These are phyloP conservation scores for Thyatira batis DNA, from an alignment of 2,888 invertebrate genomes.

Conservation along the genomic window DNA sequence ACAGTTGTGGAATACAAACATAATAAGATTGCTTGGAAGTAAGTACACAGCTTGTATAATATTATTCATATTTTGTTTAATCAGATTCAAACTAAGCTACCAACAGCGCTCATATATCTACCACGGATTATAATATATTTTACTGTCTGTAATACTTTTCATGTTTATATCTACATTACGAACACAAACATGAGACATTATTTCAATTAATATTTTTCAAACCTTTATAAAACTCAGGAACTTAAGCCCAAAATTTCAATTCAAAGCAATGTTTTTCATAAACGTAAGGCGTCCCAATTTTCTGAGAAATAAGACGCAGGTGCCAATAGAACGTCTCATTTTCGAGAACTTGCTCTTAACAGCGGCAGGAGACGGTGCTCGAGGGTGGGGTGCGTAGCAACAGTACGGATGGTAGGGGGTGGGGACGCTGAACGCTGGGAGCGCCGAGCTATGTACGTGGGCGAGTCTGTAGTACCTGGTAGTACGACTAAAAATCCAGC, in stretches of 20 bases:
- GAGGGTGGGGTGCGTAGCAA: slow-evolving; percentile 61
- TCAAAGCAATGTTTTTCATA: not conserved
- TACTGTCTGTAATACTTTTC: no score
- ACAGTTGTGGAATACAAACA: not conserved
- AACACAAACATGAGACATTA: not conserved
- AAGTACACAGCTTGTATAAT: not conserved
- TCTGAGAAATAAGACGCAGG: slow-evolving; percentile 8
- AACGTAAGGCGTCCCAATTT: not conserved
- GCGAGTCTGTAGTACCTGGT: slow-evolving; percentile 81
- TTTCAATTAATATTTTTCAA: not conserved
- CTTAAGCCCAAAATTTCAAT: not conserved
- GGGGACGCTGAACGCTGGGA: slow-evolving; percentile 27
- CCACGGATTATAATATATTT: no score
- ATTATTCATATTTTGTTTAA: not conserved
- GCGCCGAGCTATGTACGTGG: slow-evolving; percentile 61
- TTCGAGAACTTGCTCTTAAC: slow-evolving; percentile 48
- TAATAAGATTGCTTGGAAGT: not conserved
- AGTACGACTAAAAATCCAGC: slow-evolving; percentile 68
- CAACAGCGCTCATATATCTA: not conserved
- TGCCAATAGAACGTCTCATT: slow-evolving; percentile 35
- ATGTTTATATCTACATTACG: no score
- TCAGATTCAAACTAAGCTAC: not conserved
- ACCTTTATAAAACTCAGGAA: not conserved
- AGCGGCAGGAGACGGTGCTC: slow-evolving; percentile 29
- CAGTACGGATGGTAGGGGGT: slow-evolving; percentile 36